These are phyloP conservation scores for Aphaenogaster floridana DNA, from an alignment of 1,140 invertebrate species.

Conservation along the genomic window DNA sequence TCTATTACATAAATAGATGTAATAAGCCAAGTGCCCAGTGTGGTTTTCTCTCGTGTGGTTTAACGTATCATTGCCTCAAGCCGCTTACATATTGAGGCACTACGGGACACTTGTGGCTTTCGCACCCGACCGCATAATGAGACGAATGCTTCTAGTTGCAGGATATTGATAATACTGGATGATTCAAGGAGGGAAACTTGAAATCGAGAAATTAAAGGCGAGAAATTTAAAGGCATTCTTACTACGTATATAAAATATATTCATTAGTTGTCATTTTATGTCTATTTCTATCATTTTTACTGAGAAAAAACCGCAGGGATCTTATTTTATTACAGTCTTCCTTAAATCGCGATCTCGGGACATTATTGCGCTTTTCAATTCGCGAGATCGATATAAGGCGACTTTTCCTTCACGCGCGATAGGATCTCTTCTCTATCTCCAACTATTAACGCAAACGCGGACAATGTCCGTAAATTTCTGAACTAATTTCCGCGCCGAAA, in stretches of 20 bases:
- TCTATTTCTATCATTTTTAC: background rate
- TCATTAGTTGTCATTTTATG: background rate
- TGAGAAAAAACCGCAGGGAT: background rate
- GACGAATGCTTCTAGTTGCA: background rate
- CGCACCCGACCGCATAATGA: conserved; percentile 25
- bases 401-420: conserved; percentile 1
- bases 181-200: background rate
- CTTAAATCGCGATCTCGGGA: conserved; percentile 9
- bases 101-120: conserved; percentile 42
- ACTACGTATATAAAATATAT: background rate
- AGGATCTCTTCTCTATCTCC: conserved; percentile 17
- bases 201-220: background rate
- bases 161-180: conserved; percentile 24
- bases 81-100: conserved; percentile 44
- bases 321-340: background rate
- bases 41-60: conserved; percentile 38
- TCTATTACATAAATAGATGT: background rate
- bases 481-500: conserved; percentile 43
- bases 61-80: conserved; percentile 30
- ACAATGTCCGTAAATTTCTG: conserved; percentile 47
- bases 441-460: background rate
- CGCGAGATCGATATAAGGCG: conserved; percentile 28
- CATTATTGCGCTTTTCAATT: background rate
- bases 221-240: background rate
- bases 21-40: conserved; percentile 25